Base-by-base conservation (phyloP, 2,113 vertebrate genomes). In the Crotalus horridus region DNA sequence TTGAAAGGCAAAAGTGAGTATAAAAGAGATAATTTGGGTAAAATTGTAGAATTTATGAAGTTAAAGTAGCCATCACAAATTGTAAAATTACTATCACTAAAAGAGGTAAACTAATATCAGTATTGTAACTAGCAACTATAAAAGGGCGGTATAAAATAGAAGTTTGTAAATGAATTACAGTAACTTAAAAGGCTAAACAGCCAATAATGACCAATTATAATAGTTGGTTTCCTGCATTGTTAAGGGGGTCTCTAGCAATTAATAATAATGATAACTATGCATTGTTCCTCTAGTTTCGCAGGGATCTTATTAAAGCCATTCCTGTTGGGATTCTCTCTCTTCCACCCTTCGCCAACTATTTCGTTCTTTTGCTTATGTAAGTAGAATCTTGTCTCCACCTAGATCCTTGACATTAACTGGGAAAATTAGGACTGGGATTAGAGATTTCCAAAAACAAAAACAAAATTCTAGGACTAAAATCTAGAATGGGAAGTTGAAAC, bases 281-380 rank as follows among this genome's bases (percentile, higher is more conserved):
- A 39, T 61, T 94, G n/a, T 9, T 91, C 96, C 20, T 89, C 53
- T 97, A 99, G 99, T 98, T 99, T 94, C 98, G 98, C 94, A 98
- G 97, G 97, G 97, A 99, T 12, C 0, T 99, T 95, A 97, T 98
- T 92, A 99, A 99, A 97, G 98, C 97, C 89, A 8, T 98, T 95
- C 99, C 99, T 9, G 91, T 99, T 89, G 96, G 98, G 91, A 13
- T 99, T 93, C 97, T 99, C 89, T 98, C 99, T 55, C 97, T 99
- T 95, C 99, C 99, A 4, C 99, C 99, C 26, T 99, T 99, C 93
- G 98, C 99, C 97, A 99, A 99, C 98, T 99, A 99, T 97, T 92
- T 99, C 95, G 98, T 99, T 94, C 97, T 99, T 92, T 29, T 98
- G 92, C 95, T 99, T 85, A 99, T 99, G 99, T 99, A 97, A 99